These are phyloP conservation scores for Marmota flaviventris DNA, from an alignment of 2,113 vertebrate species.

Conservation along the genomic window DNA sequence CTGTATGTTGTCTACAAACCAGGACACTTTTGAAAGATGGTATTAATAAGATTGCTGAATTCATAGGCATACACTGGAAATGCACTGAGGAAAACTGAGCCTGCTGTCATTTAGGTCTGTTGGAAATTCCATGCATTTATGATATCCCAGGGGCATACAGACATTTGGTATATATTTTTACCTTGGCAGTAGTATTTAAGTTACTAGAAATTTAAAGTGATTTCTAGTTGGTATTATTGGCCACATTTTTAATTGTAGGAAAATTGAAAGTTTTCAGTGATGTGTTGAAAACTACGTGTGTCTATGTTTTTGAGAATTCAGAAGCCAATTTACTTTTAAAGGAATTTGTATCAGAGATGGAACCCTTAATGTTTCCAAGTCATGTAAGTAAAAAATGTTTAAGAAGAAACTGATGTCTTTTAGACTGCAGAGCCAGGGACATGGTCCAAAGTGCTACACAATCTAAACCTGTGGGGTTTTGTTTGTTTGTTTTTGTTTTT, in stretches of 20 bases:
- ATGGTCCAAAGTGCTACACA: background rate
- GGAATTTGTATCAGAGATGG: background rate
- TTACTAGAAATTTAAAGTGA: slow-evolving; percentile 47
- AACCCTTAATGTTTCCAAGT: background rate
- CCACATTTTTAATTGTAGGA: background rate
- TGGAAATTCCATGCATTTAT: slow-evolving; percentile 24
- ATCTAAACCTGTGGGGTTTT: background rate
- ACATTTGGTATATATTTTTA: background rate
- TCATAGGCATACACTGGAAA: background rate
- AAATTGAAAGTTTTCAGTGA: background rate
- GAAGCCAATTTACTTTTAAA: background rate
- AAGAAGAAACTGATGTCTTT: background rate
- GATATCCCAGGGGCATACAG: background rate
- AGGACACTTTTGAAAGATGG: background rate
- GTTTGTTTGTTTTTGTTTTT: background rate
- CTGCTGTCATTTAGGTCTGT: background rate
- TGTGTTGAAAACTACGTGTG: background rate
- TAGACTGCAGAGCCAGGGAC: background rate
- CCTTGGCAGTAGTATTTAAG: background rate
- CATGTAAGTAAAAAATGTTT: background rate
- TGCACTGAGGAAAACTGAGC: background rate
- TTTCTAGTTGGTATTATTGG: background rate
- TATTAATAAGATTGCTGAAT: background rate
- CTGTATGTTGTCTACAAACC: background rate
- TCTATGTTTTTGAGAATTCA: slow-evolving; percentile 32